Evolutionary conservation across 37 sponge, comb jelly and placozoan species (phyloP).

Genomic region (Cliona cf. orientalis): DNA sequence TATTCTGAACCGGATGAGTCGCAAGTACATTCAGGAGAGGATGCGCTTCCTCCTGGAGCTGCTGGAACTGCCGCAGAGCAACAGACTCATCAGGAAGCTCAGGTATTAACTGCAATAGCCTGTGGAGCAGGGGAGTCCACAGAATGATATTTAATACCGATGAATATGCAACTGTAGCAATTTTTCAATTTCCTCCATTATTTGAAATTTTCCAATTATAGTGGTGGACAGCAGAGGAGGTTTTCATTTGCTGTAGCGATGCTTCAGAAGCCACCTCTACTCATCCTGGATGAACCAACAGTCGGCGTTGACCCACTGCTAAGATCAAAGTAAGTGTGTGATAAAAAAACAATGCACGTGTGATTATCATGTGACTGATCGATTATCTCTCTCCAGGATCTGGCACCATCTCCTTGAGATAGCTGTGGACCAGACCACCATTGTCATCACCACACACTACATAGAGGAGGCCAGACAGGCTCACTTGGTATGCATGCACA

Average conservation of each 20-base stretch:
- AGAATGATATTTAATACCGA: too few species aligned
- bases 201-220: neutral
- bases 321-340: constrained; percentile 62
- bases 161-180: too few species aligned
- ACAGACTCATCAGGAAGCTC: constrained; percentile 61
- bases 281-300: constrained; percentile 90
- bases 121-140: neutral
- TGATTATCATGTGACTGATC: neutral
- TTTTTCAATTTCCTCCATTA: neutral
- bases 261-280: constrained; percentile 80
- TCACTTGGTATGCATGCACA: constrained; percentile 49
- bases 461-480: constrained; percentile 91
- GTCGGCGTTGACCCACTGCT: constrained; percentile 90
- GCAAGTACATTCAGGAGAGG: constrained; percentile 41
- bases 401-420: constrained; percentile 82
- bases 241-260: constrained; percentile 89
- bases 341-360: neutral
- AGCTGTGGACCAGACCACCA: constrained; percentile 45
- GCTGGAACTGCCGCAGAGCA: constrained; percentile 65
- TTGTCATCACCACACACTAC: constrained; percentile 90
- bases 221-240: constrained; percentile 89
- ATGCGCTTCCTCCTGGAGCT: constrained; percentile 64
- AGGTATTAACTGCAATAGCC: constrained; percentile 64
- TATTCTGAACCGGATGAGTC: constrained; percentile 64
- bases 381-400: constrained; percentile 42